phyloP scores from a whole-genome alignment of 2,888 invertebrate species.

The Pachycephus smyrnensis region DNA sequence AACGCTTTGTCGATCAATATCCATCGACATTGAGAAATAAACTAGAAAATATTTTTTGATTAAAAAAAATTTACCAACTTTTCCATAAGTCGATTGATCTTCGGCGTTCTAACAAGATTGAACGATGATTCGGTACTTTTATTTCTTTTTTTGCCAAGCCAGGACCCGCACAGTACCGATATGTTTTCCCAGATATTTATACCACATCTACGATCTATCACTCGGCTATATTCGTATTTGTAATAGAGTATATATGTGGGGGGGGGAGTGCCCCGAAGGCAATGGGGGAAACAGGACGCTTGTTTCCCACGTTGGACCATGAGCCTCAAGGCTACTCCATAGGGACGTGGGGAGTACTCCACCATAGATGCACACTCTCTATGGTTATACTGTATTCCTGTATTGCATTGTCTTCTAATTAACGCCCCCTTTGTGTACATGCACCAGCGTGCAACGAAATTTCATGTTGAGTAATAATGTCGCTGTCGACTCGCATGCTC shows the following conservation, averaged over 20 bases:
- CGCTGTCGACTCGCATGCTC: background rate
- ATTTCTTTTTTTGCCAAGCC: background rate
- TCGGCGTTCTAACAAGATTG: background rate
- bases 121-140: background rate
- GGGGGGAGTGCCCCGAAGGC: conserved; percentile 50
- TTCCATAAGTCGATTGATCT: background rate
- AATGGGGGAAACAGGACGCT: conserved; percentile 49
- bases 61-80: background rate
- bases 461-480: background rate
- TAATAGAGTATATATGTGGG: conserved; percentile 7
- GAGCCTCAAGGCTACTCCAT: conserved; percentile 49
- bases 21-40: background rate
- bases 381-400: conserved; percentile 34
- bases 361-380: conserved; percentile 27
- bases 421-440: conserved; percentile 37
- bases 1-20: background rate
- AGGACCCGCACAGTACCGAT: background rate
- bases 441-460: background rate
- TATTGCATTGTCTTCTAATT: conserved; percentile 61
- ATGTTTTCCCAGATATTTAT: background rate
- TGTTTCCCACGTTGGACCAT: conserved; percentile 55
- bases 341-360: conserved; percentile 35
- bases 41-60: background rate
- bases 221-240: background rate
- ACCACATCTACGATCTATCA: background rate